Conservation (phyloP, 2,113 vertebrate genomes). For the Xiphorhynchus elegans region DNA sequence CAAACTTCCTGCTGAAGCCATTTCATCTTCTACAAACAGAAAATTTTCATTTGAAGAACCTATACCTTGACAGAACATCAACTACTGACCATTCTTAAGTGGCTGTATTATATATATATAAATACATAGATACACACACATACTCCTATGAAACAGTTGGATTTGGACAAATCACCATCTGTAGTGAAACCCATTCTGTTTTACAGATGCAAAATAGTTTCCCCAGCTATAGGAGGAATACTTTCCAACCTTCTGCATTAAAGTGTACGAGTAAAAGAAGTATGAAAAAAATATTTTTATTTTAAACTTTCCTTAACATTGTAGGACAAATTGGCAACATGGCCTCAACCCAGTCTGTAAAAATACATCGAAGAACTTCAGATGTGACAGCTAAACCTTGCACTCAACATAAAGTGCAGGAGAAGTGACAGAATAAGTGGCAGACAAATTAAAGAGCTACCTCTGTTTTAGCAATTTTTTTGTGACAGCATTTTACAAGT, state of each 20-base stretch:
- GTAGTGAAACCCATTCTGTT: neutral
- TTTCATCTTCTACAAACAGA: neutral
- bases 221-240: neutral
- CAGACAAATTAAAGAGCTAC: slow-evolving; percentile 75
- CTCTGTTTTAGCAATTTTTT: slow-evolving; percentile 76
- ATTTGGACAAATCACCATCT: neutral
- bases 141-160: neutral
- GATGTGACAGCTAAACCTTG: slow-evolving; percentile 66
- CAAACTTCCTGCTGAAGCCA: neutral
- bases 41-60: neutral
- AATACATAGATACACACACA: neutral
- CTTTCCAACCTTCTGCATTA: neutral
- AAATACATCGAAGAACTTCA: slow-evolving; percentile 34
- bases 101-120: neutral
- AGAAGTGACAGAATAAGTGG: slow-evolving; percentile 73
- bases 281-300: neutral
- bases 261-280: neutral
- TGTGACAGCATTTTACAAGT: slow-evolving; percentile 78
- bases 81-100: neutral
- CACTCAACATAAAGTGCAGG: slow-evolving; percentile 63
- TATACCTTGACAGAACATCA: neutral
- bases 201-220: neutral
- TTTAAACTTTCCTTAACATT: slow-evolving; percentile 16
- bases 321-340: slow-evolving; percentile 17
- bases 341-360: neutral